Base-by-base conservation (phyloP, 2,113 vertebrate genomes). In the Alexandromys fortis region DNA sequence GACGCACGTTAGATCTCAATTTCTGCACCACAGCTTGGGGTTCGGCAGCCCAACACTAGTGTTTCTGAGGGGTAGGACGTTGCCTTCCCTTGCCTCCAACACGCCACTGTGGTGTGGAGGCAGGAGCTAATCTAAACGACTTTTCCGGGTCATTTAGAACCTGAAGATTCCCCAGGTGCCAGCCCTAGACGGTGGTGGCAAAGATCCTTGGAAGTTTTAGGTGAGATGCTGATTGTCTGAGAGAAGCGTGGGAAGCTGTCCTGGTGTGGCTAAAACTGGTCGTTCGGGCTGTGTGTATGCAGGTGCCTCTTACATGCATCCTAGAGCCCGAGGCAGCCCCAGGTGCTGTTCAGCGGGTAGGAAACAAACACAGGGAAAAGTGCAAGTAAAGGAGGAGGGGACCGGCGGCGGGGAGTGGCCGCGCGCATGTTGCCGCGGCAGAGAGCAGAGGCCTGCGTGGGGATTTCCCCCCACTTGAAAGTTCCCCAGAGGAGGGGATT, bases 381-480 rank as follows among this genome's bases (percentile, higher is more conserved):
- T 14, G 42, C 52, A 63, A 55, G 28, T 12, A 19, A 38, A 24
- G 58, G 28, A 78, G 73, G 73, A 90, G 73, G 89, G 58, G 73
- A 90, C 35, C 70, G 42, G 86, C 19, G 42, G 86, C 45, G 30
- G 70, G 70, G 87, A 75, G 75, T 65, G 75, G 89, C 89, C 87
- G 49, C n/a, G 49, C n/a, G 33, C 67, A 14, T 0, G 92, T 28
- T 42, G 85, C 3, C 17, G 22, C 72, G 58, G 58, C 4, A 81
- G 79, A 90, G 94, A 67, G 65, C 24, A 49, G 89, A 86, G 49
- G 82, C 63, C 30, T 58, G 75, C 38, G 49, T 82, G 97, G 96
- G 97, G 77, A 96, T 96, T 97, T 95, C 76, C 96, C 92, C 88
- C 92, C 78, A 90, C 92, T 92, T 86, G 94, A 96, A 96, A 92